Percentiles rank a stretch among this genome's conserved stretches.
Evolutionary conservation across 2,113 vertebrate genomes (phyloP).

Genomic region (Castor canadensis): DNA sequence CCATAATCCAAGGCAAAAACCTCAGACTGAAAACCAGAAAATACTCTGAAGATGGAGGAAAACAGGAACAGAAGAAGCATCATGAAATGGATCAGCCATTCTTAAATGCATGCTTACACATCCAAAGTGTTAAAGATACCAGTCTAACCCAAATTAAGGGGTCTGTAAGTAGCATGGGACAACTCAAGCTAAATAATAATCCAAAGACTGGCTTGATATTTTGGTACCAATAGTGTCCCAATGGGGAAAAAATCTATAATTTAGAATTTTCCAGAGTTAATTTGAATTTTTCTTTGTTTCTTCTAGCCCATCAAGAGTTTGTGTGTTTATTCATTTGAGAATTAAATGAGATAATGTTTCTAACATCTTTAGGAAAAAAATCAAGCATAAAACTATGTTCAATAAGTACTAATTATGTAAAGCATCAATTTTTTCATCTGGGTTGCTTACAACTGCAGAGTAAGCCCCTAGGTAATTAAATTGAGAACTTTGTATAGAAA

Average conservation of each 20-base stretch:
- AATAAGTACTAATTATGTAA: conserved; percentile 13
- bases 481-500: background rate
- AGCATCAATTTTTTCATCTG: background rate
- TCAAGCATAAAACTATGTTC: background rate
- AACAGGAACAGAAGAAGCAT: background rate
- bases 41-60: background rate
- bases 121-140: background rate
- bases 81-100: background rate
- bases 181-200: background rate
- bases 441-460: background rate
- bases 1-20: background rate
- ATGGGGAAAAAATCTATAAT: background rate
- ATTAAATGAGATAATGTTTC: conserved; percentile 29
- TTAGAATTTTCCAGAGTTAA: conserved; percentile 10
- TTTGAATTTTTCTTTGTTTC: conserved; percentile 28
- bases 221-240: background rate
- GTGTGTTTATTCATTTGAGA: conserved; percentile 3
- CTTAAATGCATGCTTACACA: background rate
- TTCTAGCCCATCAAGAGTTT: background rate
- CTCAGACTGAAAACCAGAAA: background rate
- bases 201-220: background rate
- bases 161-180: background rate
- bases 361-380: conserved; percentile 20
- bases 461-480: background rate
- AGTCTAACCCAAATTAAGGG: background rate